Evolutionary conservation across 2,797 vertebrate species (phyloP), one percentile per base, ranked within the genome.

Genomic region (Rhyacichthys aspro): DNA sequence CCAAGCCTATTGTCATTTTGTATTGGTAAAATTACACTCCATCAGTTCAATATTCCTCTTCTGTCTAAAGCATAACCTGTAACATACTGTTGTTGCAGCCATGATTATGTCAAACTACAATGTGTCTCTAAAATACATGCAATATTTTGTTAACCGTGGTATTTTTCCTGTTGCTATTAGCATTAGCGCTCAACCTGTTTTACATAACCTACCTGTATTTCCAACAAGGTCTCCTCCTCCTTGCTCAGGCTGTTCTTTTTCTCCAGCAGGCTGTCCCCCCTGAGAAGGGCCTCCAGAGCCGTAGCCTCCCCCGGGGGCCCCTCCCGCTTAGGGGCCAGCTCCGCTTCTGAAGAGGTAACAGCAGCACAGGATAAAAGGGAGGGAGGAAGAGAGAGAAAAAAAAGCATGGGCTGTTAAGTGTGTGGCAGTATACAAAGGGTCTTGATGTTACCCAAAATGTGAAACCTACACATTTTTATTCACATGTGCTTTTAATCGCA

Each of bases 181-280:
- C 23, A 28, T 28, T 5, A 28, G 23, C 23, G 7, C 23, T 28
- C 23, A 28, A 28, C 23, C 23, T 28, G 23, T 11, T 17, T 19
- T 16, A 44, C 5, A 10, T 44, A 44, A 44, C n/a, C 32, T 88
- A 98, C 97, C 94, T 99, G 97, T 67, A 98, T 96, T 84, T 98
- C 97, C 85, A 96, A 92, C 73, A 96, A 74, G 54, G 93, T 96
- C 63, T 98, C 96, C 48, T 98, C 97, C n/a, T 98, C 97, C 79
- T 95, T 95, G 72, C 86, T 72, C 62, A 95, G 79, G 17, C 63
- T 88, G 78, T 70, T 90, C 60, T 86, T 86, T 84, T 97, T 98
- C 87, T 98, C 96, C 85, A 97, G 92, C 56, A 94, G 87, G 44
- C 79, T 94, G 70, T 98, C 97, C 2, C 93, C 94, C 18, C 96